Percentiles rank a stretch among this genome's conserved stretches.
Evolutionary conservation across 2,113 vertebrate genomes (phyloP).

Genomic region (Sminthopsis crassicaudata): DNA sequence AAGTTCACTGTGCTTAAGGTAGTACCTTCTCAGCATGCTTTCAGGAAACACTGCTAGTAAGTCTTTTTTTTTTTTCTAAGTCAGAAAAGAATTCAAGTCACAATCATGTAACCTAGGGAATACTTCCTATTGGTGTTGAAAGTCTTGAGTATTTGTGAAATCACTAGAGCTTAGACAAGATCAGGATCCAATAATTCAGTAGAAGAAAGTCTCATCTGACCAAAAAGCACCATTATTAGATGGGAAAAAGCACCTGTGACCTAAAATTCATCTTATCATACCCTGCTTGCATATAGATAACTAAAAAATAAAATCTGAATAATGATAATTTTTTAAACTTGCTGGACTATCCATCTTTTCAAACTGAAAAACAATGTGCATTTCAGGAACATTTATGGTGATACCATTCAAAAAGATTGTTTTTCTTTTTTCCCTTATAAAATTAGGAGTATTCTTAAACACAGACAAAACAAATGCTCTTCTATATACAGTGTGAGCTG

Average conservation of each 20-base stretch:
- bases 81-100: background rate
- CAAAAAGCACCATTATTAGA: background rate
- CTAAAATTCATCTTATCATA: background rate
- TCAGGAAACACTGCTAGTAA: background rate
- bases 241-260: background rate
- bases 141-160: background rate
- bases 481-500: background rate
- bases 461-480: background rate
- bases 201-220: too few species aligned
- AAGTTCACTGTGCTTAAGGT: background rate
- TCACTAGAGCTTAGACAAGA: background rate
- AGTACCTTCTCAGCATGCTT: background rate
- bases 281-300: background rate
- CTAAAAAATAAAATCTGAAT: background rate
- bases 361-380: background rate
- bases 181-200: background rate
- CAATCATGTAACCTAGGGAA: background rate
- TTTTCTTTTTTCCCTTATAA: background rate
- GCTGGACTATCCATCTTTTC: background rate
- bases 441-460: background rate
- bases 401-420: background rate
- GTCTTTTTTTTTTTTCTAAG: background rate
- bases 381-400: background rate
- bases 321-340: background rate
- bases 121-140: background rate